These are phyloP conservation scores for Bugula neritina DNA, from an alignment of 2,888 invertebrate species.

Conservation along the genomic window DNA sequence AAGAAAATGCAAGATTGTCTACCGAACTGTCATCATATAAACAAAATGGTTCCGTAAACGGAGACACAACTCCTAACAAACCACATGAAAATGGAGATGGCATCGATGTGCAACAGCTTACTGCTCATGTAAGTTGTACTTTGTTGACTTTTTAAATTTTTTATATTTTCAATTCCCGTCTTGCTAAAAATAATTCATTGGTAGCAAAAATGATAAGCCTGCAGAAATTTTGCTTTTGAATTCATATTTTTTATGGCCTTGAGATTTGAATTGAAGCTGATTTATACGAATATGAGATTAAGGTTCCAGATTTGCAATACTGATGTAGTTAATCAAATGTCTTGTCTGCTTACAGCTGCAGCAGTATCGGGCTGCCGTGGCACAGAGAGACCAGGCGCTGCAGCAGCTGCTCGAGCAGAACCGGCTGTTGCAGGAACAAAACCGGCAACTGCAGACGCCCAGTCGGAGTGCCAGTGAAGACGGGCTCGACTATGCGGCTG, in stretches of 20 bases:
- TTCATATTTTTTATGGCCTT: too few species aligned
- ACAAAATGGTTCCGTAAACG: not conserved
- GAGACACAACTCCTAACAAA: not conserved
- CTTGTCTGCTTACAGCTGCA: not conserved
- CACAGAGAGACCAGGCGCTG: constrained; percentile 11
- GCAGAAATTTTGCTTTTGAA: too few species aligned
- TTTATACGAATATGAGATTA: too few species aligned
- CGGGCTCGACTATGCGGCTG: constrained; percentile 17
- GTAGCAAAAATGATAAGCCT: too few species aligned
- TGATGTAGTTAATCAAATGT: too few species aligned
- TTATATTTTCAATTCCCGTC: too few species aligned
- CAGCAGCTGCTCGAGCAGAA: constrained; percentile 14
- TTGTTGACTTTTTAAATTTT: too few species aligned
- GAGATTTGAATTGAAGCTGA: too few species aligned
- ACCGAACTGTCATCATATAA: constrained; percentile 2
- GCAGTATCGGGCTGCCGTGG: constrained; percentile 7
- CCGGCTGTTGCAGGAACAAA: constrained; percentile 10
- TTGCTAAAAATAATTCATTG: too few species aligned
- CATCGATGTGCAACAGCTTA: not conserved
- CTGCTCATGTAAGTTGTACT: not conserved
- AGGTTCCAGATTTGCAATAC: too few species aligned
- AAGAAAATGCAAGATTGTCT: constrained; percentile 5
- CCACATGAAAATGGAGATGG: not conserved
- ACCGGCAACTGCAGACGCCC: constrained; percentile 12
- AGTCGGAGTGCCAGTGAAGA: constrained; percentile 12